These are phyloP conservation scores for Caradrina kadenii DNA, from an alignment of 2,888 invertebrate species.

Conservation along the genomic window DNA sequence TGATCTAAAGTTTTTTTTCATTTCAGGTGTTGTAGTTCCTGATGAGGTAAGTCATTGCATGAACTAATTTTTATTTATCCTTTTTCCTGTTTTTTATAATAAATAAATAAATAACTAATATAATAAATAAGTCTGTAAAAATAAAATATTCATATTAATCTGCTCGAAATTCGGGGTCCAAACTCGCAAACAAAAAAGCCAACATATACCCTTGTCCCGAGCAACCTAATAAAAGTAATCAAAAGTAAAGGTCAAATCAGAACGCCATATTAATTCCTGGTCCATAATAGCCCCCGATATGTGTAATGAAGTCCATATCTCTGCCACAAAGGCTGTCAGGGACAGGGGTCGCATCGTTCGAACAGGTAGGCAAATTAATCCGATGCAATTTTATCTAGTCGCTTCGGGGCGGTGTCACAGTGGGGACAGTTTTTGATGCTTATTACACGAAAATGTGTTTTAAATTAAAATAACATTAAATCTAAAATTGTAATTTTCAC, in stretches of 20 bases:
- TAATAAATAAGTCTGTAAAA: background rate
- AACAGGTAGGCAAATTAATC: conserved; percentile 84
- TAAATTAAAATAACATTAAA: background rate
- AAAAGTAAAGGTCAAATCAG: conserved; percentile 54
- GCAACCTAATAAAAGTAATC: conserved; percentile 41
- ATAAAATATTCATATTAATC: background rate
- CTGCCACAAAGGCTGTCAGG: conserved; percentile 82
- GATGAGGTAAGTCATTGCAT: no score
- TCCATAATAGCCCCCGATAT: conserved; percentile 42
- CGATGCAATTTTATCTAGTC: conserved; percentile 83
- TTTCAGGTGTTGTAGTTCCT: no score
- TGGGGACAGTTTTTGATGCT: conserved; percentile 46
- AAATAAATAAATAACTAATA: no score
- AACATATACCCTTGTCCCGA: background rate
- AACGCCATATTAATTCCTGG: conserved; percentile 48
- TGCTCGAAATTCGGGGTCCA: background rate
- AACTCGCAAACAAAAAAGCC: background rate
- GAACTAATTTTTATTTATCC: background rate
- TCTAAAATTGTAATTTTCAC: background rate
- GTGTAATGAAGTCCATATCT: conserved; percentile 75
- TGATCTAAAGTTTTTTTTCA: no score
- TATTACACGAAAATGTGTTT: conserved; percentile 12
- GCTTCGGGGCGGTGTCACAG: conserved; percentile 60
- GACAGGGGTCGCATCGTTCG: conserved; percentile 71
- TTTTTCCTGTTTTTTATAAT: no score